phyloP scores from a whole-genome alignment of 2,888 invertebrate genomes.

The Hypselothyrea guttata region DNA sequence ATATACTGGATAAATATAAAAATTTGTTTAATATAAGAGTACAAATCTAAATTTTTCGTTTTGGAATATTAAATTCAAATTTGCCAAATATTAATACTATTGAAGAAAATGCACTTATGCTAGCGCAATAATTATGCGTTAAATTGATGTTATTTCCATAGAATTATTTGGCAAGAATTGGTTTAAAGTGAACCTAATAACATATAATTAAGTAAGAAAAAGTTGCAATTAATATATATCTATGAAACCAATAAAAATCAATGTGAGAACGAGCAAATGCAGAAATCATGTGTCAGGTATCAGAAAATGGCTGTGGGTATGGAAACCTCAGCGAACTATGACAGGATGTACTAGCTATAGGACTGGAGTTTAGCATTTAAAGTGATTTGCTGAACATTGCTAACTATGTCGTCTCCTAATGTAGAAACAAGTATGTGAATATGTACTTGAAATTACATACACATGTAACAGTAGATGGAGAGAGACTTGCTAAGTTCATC shows the following conservation, averaged over 20 bases:
- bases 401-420: too few relatives aligned
- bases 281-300: slow-evolving; percentile 33
- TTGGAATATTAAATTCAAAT: too few relatives aligned
- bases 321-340: slow-evolving; percentile 6
- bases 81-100: neutral
- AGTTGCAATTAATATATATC: slow-evolving; percentile 29
- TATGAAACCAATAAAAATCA: slow-evolving; percentile 36
- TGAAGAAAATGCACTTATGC: neutral
- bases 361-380: too few relatives aligned
- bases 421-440: too few relatives aligned
- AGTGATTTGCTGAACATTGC: too few relatives aligned
- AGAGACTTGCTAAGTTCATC: slow-evolving; percentile 4
- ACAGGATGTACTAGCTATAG: slow-evolving; percentile 1
- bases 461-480: too few relatives aligned
- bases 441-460: too few relatives aligned
- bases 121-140: neutral
- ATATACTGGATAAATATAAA: slow-evolving; percentile 27
- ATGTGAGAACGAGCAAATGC: slow-evolving; percentile 62
- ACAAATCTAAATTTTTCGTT: neutral
- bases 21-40: too few relatives aligned
- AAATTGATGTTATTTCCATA: neutral
- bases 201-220: slow-evolving; percentile 20
- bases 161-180: neutral
- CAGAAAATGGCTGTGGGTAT: neutral
- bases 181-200: slow-evolving; percentile 4